Base-by-base conservation (phyloP, 2,797 vertebrate genomes). In the Leptoclinus maculatus region DNA sequence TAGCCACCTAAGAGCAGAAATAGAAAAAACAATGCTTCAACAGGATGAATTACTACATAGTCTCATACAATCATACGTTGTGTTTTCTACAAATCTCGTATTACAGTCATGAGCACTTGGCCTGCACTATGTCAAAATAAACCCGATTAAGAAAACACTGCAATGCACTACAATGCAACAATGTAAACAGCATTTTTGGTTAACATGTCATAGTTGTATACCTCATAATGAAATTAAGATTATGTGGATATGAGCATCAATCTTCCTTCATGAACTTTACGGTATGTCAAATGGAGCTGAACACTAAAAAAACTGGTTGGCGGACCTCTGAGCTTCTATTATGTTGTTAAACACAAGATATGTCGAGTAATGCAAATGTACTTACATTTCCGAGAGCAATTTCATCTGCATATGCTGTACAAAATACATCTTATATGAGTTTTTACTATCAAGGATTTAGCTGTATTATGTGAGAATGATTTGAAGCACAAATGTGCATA, bases 1-100 rank as follows among this genome's bases (percentile, higher is more conserved):
- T 95, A 49, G 98, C 97, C 74, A 98, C 96, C 98, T 99, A 56
- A 13, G 45, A 32, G 32, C 9, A 77, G 27, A 73, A 3, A 78
- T 32, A 45, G 0, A 53, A 74, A 65, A 27, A 7, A 3, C 7
- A 4, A 36, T 27, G 4, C 7, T 66, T 57, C 2, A 58, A 54
- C 12, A 47, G 13, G n/a, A 21, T 21, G 2, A 65, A 53, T 76
- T 41, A 2, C 21, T 27, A 16, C 16, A 9, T 47, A 34, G 13
- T 39, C 6, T 4, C 36, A 4, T 19, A 25, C 11, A 66, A 38
- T 34, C 12, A 34, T 23, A 54, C 7, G 10, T 8, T 45, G 19
- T 9, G 4, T 54, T 54, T 54, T 54, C 12, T 54, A 54, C 4
- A 7, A 54, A 54, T 25, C 7, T 25, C 53, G 5, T 54, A 27